These are phyloP conservation scores for Cancer borealis DNA, from an alignment of 2,888 invertebrate genomes.

Conservation along the genomic window DNA sequence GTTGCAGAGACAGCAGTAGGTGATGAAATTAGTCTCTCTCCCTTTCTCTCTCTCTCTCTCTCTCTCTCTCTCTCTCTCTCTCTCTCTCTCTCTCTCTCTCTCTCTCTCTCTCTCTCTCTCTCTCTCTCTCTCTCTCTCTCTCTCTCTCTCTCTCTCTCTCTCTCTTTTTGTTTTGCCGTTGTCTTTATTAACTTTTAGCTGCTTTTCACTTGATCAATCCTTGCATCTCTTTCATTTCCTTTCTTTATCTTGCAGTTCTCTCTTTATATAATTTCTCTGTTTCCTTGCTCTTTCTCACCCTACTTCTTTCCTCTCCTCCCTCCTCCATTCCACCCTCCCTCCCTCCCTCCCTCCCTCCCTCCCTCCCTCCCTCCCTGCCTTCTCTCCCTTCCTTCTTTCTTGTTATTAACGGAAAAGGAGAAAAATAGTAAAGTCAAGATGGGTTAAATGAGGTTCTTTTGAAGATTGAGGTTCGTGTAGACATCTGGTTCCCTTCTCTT, in stretches of 20 bases:
- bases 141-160: constrained; percentile 1
- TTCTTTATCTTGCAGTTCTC: background rate
- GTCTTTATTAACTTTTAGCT: background rate
- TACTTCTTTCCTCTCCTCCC: background rate
- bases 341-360: background rate
- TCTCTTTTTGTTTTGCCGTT: background rate
- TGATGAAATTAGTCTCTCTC: background rate
- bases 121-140: constrained; percentile 1
- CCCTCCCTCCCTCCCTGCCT: background rate
- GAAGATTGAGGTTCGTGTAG: background rate
- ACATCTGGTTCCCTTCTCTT: background rate
- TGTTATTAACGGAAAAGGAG: background rate
- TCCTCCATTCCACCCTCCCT: background rate
- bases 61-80: constrained; percentile 1
- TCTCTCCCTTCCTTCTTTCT: background rate
- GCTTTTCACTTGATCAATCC: background rate
- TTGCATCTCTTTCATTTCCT: background rate
- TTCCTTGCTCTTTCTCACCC: background rate
- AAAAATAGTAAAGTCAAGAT: background rate
- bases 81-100: background rate
- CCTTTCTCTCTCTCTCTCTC: background rate
- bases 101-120: background rate
- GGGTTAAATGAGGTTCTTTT: constrained; percentile 4
- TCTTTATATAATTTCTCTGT: background rate
- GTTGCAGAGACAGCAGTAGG: background rate